Evolutionary conservation across 92 coral and sea anemone genomes (phyloP).

Genomic region (Micromussa lordhowensis): DNA sequence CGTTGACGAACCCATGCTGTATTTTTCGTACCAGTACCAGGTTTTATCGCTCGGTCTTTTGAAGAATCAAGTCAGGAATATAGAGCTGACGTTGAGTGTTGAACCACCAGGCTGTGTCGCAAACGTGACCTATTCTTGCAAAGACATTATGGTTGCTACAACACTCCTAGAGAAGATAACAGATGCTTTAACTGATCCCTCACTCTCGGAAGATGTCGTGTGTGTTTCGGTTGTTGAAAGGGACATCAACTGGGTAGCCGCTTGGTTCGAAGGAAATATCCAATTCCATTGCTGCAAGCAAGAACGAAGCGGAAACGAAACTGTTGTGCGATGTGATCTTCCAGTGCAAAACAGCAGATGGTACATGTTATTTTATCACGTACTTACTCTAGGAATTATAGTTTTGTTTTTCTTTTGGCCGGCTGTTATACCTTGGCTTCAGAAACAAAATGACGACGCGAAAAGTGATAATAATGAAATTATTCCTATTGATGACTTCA

Average conservation of each 20-base stretch:
- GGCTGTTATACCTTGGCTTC: background rate
- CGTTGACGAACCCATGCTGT: conserved; percentile 3
- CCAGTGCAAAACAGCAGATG: background rate
- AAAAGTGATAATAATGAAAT: too few relatives aligned
- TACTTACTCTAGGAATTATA: background rate
- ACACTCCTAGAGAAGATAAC: background rate
- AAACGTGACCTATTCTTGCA: background rate
- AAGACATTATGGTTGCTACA: background rate
- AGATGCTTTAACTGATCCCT: background rate
- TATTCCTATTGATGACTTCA: conserved; percentile 1
- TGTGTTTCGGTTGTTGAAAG: background rate
- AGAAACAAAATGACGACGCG: too few relatives aligned
- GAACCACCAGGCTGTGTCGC: conserved; percentile 3
- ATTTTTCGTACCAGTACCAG: conserved; percentile 8
- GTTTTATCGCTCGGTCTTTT: conserved; percentile 3
- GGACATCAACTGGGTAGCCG: background rate
- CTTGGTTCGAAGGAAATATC: background rate
- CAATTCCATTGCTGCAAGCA: background rate
- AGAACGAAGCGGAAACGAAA: background rate
- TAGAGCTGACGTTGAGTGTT: background rate
- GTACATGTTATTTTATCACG: background rate
- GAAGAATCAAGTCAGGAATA: background rate
- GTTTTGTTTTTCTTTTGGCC: background rate
- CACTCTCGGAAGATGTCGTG: conserved; percentile 5
- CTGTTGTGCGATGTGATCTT: background rate